A percentile compares a stretch with the other conserved stretches of the same genome.
Evolutionary conservation across 2,797 vertebrate species (phyloP).

Genomic region (Avahi laniger): DNA sequence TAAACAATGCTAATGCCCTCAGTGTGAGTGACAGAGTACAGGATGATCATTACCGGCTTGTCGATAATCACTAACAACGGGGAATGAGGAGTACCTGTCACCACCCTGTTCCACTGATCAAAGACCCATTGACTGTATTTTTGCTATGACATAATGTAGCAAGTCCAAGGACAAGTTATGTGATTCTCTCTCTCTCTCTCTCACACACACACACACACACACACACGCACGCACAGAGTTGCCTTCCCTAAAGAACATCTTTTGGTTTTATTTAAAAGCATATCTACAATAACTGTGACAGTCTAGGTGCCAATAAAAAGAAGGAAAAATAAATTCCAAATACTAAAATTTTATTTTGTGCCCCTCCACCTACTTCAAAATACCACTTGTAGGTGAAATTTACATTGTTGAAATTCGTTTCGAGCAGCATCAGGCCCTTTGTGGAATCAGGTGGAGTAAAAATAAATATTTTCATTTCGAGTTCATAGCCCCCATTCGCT

Average conservation of each 20-base stretch:
- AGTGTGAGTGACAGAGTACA: conserved; percentile 86
- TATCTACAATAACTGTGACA: neutral
- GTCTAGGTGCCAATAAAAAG: neutral
- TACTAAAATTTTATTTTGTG: neutral
- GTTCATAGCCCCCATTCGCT: neutral
- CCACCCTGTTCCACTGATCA: conserved; percentile 89
- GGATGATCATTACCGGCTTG: conserved; percentile 89
- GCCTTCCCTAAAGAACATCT: neutral
- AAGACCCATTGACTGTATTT: conserved; percentile 87
- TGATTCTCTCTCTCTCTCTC: neutral
- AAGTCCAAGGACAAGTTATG: conserved; percentile 54
- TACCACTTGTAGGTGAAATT: neutral
- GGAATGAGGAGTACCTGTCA: conserved; percentile 90
- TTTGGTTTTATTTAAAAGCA: conserved; percentile 53
- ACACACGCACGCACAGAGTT: neutral
- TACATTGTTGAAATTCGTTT: neutral
- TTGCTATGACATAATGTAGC: conserved; percentile 81
- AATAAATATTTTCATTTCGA: conserved; percentile 23
- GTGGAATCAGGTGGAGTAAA: neutral
- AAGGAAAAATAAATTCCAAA: conserved; percentile 1
- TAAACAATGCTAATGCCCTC: conserved; percentile 90
- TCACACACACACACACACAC: neutral
- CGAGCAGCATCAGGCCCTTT: neutral
- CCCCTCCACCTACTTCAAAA: neutral
- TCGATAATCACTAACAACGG: conserved; percentile 91